Evolutionary conservation across 53 echinoderm and acorn worm species (phyloP).

Genomic region (Hippasteria phrygiana): DNA sequence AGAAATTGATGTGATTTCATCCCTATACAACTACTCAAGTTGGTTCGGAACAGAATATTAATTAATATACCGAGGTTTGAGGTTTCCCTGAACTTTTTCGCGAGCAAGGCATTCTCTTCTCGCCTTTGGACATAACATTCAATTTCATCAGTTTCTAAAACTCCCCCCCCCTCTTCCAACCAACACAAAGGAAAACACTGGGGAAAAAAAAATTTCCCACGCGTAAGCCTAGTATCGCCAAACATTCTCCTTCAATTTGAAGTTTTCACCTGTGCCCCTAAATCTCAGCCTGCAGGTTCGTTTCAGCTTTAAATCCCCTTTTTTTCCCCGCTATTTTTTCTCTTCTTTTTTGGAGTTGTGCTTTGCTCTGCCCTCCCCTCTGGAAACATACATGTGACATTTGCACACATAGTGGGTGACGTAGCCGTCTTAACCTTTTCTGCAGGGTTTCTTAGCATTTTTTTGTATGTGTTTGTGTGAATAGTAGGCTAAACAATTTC

Average conservation of each 20-base stretch:
- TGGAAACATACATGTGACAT: slow-evolving; percentile 20
- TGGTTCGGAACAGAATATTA: no score
- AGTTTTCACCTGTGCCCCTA: slow-evolving; percentile 14
- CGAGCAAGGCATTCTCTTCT: no score
- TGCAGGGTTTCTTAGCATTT: neutral
- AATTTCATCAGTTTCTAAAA: neutral
- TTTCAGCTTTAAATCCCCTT: neutral
- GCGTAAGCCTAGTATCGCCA: neutral
- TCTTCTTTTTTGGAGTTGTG: neutral
- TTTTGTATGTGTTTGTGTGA: neutral
- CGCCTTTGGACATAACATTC: neutral
- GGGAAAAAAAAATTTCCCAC: neutral
- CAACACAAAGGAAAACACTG: neutral
- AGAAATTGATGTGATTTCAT: no score
- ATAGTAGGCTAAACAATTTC: neutral
- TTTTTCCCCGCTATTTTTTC: neutral
- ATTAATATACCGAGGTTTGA: no score
- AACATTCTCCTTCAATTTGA: neutral
- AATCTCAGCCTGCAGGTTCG: neutral
- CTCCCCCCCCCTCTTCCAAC: neutral
- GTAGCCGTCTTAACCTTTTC: neutral
- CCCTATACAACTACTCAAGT: no score
- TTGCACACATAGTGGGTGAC: neutral
- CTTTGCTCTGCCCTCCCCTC: no score
- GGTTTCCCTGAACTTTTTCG: no score